Evolutionary conservation across 2,888 invertebrate species (phyloP), one percentile per base, ranked within the genome.

Genomic region (Rhodophaea formosa): DNA sequence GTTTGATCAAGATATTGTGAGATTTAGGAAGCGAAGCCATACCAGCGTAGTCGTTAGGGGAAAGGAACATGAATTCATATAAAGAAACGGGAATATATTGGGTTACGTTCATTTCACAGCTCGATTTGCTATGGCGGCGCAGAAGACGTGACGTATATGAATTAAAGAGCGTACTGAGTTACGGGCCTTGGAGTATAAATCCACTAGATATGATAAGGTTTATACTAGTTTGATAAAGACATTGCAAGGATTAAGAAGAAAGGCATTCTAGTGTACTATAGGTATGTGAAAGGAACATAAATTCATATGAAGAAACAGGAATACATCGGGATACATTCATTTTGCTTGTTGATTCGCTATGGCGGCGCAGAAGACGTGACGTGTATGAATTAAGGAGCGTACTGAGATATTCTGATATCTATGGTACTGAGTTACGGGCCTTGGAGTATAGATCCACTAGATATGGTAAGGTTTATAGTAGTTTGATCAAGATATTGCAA

Each of bases 111-210:
- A n/a, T n/a, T n/a, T n/a, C n/a, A n/a, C n/a, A n/a, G n/a, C n/a
- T n/a, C 79, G 80, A 81, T 84, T 77, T 76, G 67, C 77, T 72
- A 80, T 73, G 74, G 74, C 77, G 76, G 79, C 73, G 77, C 81
- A 83, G 80, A 68, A 79, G 75, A 88, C 88, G 88, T 88, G 88
- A 86, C 84, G 75, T 78, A 86, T 87, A 85, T 88, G 86, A 87
- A 86, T 88, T 88, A 86, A 86, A 79, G 75, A 83, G 79, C 72
- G 65, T 78, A 70, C 74, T 74, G 77, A 70, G 75, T 77, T 75
- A 78, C 74, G 66, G 62, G 60, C 59, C 70, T 32, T 10, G 30
- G 76, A 30, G 74, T 71, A 17, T 74, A 63, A 8, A 53, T 35
- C 10, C 46, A 60, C 60, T 75, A n/a, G n/a, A n/a, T 72, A 66